phyloP scores from a whole-genome alignment of 2,797 vertebrate species.

The Scarus forsteni region DNA sequence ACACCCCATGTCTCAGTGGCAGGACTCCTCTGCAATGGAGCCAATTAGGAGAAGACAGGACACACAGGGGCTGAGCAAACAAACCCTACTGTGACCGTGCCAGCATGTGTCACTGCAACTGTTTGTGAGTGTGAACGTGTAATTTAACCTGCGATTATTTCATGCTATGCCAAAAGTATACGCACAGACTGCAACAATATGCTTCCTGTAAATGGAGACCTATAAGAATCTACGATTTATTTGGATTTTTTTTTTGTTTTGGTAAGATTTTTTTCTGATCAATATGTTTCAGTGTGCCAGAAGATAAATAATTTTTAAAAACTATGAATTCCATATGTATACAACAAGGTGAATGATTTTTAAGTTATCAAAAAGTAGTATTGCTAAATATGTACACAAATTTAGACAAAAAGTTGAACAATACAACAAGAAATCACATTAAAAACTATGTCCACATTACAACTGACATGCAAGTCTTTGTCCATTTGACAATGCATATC shows the following conservation, averaged over 20 bases:
- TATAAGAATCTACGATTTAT: neutral
- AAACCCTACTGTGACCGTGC: conserved; percentile 47
- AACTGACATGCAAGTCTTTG: too few species aligned
- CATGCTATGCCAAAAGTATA: conserved; percentile 22
- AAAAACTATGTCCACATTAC: too few species aligned
- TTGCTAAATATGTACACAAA: too few species aligned
- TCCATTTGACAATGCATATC: too few species aligned
- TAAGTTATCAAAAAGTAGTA: too few species aligned
- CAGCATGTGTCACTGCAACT: conserved; percentile 10
- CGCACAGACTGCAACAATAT: conserved; percentile 1
- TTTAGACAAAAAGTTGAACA: too few species aligned
- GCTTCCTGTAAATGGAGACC: neutral
- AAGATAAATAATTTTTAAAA: too few species aligned
- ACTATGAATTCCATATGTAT: too few species aligned
- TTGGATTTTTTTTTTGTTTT: neutral
- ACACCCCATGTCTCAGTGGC: conserved; percentile 60
- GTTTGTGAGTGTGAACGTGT: conserved; percentile 7
- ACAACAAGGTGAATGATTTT: too few species aligned
- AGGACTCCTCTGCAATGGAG: conserved; percentile 69
- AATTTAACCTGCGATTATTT: conserved; percentile 53
- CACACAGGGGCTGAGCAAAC: conserved; percentile 69
- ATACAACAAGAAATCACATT: too few species aligned
- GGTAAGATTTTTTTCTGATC: too few species aligned
- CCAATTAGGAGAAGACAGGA: conserved; percentile 75
- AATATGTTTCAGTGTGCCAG: too few species aligned